phyloP scores from a whole-genome alignment of 64 coral and sea anemone genomes.

The Pachyseris speciosa region DNA sequence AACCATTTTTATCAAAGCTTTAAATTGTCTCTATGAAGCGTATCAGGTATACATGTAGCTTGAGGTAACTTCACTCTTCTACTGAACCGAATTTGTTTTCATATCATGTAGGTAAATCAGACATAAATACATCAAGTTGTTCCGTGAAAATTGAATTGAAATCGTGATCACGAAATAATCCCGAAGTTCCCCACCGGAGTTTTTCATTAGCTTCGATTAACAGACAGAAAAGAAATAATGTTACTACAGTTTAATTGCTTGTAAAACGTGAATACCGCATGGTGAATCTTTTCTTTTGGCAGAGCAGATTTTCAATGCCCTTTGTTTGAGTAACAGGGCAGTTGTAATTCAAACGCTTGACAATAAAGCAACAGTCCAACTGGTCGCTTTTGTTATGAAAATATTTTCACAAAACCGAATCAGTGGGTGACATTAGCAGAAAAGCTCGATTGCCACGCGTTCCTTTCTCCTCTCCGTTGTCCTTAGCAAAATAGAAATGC shows the following conservation, averaged over 20 bases:
- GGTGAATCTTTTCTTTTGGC: not conserved
- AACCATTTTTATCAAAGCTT: not conserved
- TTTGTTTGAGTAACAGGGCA: conserved; percentile 10
- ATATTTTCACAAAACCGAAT: conserved; percentile 12
- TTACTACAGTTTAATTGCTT: not conserved
- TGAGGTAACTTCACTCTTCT: no score
- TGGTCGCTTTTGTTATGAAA: conserved; percentile 27
- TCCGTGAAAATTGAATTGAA: no score
- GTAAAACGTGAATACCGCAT: not conserved
- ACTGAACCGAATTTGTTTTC: no score
- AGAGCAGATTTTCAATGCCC: not conserved
- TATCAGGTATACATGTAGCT: not conserved
- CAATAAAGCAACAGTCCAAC: conserved; percentile 1
- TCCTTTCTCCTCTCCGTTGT: not conserved
- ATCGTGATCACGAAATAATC: not conserved
- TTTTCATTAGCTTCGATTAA: not conserved
- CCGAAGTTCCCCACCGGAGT: not conserved
- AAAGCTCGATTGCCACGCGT: not conserved
- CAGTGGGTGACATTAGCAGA: not conserved
- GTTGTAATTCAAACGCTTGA: conserved; percentile 22
- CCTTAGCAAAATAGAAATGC: not conserved
- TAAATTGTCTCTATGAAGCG: not conserved
- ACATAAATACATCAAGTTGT: no score
- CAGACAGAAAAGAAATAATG: not conserved
- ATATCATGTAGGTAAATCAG: no score